A percentile compares a stretch with the other conserved stretches of the same genome.
phyloP scores from a whole-genome alignment of 1,140 invertebrate species.

The Diabrotica virgifera region DNA sequence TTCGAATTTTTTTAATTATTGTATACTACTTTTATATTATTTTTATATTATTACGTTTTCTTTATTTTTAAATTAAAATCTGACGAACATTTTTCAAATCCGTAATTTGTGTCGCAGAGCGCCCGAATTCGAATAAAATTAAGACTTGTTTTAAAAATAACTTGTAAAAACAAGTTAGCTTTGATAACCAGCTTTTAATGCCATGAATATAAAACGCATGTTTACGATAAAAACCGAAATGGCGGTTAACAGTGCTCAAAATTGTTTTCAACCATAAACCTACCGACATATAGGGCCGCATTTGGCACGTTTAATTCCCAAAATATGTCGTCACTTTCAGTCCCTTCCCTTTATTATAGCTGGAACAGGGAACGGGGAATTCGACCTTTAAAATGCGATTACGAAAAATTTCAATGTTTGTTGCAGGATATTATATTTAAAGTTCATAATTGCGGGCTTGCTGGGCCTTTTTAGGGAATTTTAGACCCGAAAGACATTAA shows the following conservation, averaged over 20 bases:
- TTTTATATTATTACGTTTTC: too few relatives aligned
- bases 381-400: slow-evolving; percentile 26
- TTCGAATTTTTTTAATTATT: too few relatives aligned
- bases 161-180: too few relatives aligned
- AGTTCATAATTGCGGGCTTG: slow-evolving; percentile 25
- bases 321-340: slow-evolving; percentile 2
- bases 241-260: neutral
- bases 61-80: too few relatives aligned
- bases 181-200: neutral
- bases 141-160: too few relatives aligned
- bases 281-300: neutral
- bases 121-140: too few relatives aligned
- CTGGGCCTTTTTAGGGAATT: too few relatives aligned
- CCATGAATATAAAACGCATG: neutral
- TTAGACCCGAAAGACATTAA: too few relatives aligned
- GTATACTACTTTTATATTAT: too few relatives aligned
- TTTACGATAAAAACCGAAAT: neutral
- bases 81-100: too few relatives aligned
- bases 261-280: neutral
- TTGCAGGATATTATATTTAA: slow-evolving; percentile 34
- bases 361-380: slow-evolving; percentile 19
- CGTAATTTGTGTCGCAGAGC: too few relatives aligned
- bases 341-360: neutral
- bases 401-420: slow-evolving; percentile 38
- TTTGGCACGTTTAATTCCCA: neutral